phyloP scores from a whole-genome alignment of 2,113 vertebrate genomes.

The Vanacampus margaritifer region DNA sequence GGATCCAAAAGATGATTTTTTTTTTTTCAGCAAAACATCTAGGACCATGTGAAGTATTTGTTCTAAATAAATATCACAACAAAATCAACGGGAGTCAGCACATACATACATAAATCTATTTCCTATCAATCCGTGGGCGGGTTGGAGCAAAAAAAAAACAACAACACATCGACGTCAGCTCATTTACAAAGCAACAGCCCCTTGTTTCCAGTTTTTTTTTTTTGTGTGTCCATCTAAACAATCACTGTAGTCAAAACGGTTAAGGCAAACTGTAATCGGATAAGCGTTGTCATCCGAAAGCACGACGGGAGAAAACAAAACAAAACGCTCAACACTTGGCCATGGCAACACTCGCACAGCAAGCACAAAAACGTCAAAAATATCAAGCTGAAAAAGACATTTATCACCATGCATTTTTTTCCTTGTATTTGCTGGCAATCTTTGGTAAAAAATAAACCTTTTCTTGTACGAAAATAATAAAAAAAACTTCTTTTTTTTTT shows the following conservation, averaged over 20 bases:
- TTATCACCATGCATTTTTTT: slow-evolving; percentile 85
- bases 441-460: slow-evolving; percentile 88
- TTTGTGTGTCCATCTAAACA: slow-evolving; percentile 54
- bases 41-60: slow-evolving; percentile 74
- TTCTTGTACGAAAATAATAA: slow-evolving; percentile 93
- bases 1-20: slow-evolving; percentile 87
- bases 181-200: slow-evolving; percentile 87
- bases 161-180: slow-evolving; percentile 70
- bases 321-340: slow-evolving; percentile 81
- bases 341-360: slow-evolving; percentile 90
- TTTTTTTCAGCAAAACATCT: slow-evolving; percentile 87
- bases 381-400: slow-evolving; percentile 73
- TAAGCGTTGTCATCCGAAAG: slow-evolving; percentile 79
- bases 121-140: slow-evolving; percentile 38
- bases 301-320: slow-evolving; percentile 76
- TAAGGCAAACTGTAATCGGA: slow-evolving; percentile 92
- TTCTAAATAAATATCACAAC: slow-evolving; percentile 87
- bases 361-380: slow-evolving; percentile 86
- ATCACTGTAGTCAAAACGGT: slow-evolving; percentile 88
- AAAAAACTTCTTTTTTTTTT: slow-evolving; percentile 80
- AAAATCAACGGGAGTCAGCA: slow-evolving; percentile 84
- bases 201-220: slow-evolving; percentile 77
- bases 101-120: slow-evolving; percentile 74
- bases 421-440: slow-evolving; percentile 78
- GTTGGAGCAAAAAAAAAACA: slow-evolving; percentile 79